Evolutionary conservation across 37 sponge, comb jelly and placozoan genomes (phyloP).

Genomic region (Crambe crambe): DNA sequence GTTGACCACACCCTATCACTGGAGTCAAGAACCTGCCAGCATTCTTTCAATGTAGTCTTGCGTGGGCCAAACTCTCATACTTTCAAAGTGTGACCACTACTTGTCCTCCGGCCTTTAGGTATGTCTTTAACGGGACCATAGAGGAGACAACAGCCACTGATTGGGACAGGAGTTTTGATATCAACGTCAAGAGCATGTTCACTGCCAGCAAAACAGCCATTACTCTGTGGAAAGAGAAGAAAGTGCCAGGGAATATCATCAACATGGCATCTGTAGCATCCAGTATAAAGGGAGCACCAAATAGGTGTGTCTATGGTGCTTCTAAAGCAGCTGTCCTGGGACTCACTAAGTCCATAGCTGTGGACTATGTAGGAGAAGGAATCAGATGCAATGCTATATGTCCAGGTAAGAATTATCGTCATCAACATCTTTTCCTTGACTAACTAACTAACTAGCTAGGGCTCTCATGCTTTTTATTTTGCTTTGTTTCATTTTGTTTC

Average conservation of each 20-base stretch:
- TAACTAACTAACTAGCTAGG: too few relatives aligned
- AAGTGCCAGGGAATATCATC: constrained; percentile 65
- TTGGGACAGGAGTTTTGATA: constrained; percentile 75
- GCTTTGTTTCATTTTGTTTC: too few relatives aligned
- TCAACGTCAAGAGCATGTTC: constrained; percentile 90
- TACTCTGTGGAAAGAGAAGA: constrained; percentile 48
- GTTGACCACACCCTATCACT: too few relatives aligned
- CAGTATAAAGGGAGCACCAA: constrained; percentile 70
- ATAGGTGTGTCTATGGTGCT: constrained; percentile 75
- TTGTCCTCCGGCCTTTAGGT: constrained; percentile 14
- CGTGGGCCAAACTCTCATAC: too few relatives aligned
- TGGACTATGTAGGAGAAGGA: constrained; percentile 64
- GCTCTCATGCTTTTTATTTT: too few relatives aligned
- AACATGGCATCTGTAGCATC: constrained; percentile 84
- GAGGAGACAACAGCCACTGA: constrained; percentile 43
- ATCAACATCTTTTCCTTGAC: neutral
- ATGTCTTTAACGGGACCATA: constrained; percentile 70
- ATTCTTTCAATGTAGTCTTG: too few relatives aligned
- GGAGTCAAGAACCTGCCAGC: too few relatives aligned
- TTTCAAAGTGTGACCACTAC: too few relatives aligned
- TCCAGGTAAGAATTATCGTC: constrained; percentile 65
- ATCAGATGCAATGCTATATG: constrained; percentile 82
- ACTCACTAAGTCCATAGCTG: constrained; percentile 78
- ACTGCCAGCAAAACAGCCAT: constrained; percentile 39
- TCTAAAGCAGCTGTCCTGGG: constrained; percentile 86